Evolutionary conservation across 2,113 vertebrate species (phyloP).

Genomic region (Pelusios castaneus): DNA sequence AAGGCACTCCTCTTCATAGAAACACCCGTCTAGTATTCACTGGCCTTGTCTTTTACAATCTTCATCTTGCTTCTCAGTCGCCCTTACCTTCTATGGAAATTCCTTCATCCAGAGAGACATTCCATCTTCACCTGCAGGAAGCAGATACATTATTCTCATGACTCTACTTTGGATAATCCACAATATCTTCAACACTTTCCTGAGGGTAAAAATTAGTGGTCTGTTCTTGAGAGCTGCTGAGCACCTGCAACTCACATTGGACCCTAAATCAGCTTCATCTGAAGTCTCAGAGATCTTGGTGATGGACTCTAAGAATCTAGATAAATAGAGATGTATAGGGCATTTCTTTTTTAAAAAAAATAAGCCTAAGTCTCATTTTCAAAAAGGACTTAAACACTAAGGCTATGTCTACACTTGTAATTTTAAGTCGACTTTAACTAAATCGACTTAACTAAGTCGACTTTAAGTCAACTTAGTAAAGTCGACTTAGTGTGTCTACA

Average conservation of each 20-base stretch:
- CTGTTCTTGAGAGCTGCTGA: neutral
- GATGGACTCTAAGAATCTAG: neutral
- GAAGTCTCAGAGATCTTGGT: neutral
- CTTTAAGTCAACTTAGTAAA: too few relatives aligned
- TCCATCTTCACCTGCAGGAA: neutral
- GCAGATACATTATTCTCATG: neutral
- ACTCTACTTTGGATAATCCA: neutral
- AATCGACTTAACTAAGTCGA: too few relatives aligned
- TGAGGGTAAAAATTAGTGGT: neutral
- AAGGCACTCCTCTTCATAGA: neutral
- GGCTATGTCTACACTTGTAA: too few relatives aligned
- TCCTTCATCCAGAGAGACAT: neutral
- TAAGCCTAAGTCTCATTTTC: neutral
- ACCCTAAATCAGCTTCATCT: neutral
- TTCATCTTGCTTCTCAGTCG: neutral
- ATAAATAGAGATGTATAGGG: neutral
- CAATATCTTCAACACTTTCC: neutral
- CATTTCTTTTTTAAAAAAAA: neutral
- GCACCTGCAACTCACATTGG: neutral
- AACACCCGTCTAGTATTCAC: neutral
- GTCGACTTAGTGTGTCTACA: too few relatives aligned
- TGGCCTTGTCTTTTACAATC: neutral
- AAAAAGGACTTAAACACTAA: neutral
- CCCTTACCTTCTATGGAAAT: neutral
- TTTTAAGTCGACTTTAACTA: too few relatives aligned